These are phyloP conservation scores for Chelidonichthys spinosus DNA, from an alignment of 2,797 vertebrate species.

Conservation along the genomic window DNA sequence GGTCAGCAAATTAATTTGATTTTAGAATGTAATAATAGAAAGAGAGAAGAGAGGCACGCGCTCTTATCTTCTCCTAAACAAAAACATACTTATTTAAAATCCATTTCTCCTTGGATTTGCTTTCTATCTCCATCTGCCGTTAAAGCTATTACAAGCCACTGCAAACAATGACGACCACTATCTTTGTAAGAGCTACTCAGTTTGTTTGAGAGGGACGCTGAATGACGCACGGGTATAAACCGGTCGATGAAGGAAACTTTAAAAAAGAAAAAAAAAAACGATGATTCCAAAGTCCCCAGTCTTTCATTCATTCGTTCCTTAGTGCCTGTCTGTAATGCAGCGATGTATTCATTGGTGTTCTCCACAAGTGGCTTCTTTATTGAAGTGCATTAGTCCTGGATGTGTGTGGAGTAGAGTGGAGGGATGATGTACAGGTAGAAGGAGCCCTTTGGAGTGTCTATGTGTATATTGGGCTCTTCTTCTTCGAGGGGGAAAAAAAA, in stretches of 20 bases:
- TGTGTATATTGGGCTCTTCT: constrained; percentile 41
- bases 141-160: constrained; percentile 38
- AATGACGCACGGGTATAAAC: constrained; percentile 44
- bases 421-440: constrained; percentile 29
- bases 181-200: constrained; percentile 34
- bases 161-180: constrained; percentile 50
- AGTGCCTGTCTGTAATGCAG: constrained; percentile 23
- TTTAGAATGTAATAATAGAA: constrained; percentile 40
- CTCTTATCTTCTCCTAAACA: constrained; percentile 46
- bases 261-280: neutral
- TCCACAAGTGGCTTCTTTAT: constrained; percentile 56
- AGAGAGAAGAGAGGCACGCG: neutral
- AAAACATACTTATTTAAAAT: constrained; percentile 43
- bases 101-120: constrained; percentile 32
- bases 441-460: constrained; percentile 38
- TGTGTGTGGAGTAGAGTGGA: constrained; percentile 32
- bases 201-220: constrained; percentile 42
- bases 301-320: constrained; percentile 34
- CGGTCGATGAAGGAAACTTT: constrained; percentile 18
- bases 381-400: constrained; percentile 61
- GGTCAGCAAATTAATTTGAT: constrained; percentile 58
- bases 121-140: constrained; percentile 28
- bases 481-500: constrained; percentile 1
- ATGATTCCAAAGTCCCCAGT: constrained; percentile 5
- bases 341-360: constrained; percentile 44